Evolutionary conservation across 2,888 invertebrate genomes (phyloP).

Genomic region (Oxycera nigricornis): DNA sequence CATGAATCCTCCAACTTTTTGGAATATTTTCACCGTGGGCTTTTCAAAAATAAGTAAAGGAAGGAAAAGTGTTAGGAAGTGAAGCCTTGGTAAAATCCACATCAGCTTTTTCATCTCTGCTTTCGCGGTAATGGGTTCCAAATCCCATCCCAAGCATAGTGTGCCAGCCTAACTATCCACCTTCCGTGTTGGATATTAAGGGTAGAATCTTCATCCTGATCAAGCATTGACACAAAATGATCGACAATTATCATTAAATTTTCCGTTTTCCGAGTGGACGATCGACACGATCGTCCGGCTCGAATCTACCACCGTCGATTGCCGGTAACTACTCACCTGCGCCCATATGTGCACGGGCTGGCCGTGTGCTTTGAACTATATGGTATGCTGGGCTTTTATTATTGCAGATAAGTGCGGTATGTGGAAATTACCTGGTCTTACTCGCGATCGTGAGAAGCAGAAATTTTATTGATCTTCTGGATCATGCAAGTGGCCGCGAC

Average conservation of each 20-base stretch:
- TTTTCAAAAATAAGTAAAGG: too few species aligned
- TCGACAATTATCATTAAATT: background rate
- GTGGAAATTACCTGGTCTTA: conserved; percentile 8
- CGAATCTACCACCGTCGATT: background rate
- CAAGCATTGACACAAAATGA: conserved; percentile 2
- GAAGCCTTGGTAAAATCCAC: too few species aligned
- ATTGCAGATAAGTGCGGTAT: conserved; percentile 13
- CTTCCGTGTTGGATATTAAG: too few species aligned
- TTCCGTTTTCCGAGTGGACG: background rate
- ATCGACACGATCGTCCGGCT: background rate
- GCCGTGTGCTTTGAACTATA: background rate
- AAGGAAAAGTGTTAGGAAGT: too few species aligned
- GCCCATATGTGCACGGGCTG: background rate
- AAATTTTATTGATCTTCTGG: conserved; percentile 38
- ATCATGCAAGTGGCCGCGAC: conserved; percentile 31
- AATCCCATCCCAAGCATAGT: too few species aligned
- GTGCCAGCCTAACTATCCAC: too few species aligned
- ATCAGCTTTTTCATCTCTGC: too few species aligned
- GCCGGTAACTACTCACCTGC: background rate
- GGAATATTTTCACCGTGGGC: too few species aligned
- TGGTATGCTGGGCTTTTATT: conserved; percentile 13
- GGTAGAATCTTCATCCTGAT: background rate
- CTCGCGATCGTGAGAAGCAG: conserved; percentile 34
- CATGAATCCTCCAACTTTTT: too few species aligned
- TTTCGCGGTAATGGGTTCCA: too few species aligned